Evolutionary conservation across 2,797 vertebrate genomes (phyloP).

Genomic region (Coendou prehensilis): DNA sequence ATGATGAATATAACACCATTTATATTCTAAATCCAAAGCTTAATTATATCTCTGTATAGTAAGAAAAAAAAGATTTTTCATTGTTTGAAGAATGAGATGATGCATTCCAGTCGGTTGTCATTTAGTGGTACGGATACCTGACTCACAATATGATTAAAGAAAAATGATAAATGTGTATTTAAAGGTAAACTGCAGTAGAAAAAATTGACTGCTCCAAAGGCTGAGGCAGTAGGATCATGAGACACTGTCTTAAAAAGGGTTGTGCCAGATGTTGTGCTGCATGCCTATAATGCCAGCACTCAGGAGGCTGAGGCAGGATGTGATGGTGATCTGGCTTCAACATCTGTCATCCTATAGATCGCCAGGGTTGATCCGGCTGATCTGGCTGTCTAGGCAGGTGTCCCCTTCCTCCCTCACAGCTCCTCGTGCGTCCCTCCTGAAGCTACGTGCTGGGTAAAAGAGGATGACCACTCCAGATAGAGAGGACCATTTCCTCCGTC

Average conservation of each 20-base stretch:
- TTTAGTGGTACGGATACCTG: background rate
- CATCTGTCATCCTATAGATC: background rate
- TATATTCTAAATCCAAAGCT: background rate
- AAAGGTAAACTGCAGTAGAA: background rate
- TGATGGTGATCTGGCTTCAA: background rate
- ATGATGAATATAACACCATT: background rate
- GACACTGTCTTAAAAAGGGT: background rate
- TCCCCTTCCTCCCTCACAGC: background rate
- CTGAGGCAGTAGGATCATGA: background rate
- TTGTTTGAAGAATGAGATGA: conserved; percentile 11
- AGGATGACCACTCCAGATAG: background rate
- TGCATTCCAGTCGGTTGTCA: background rate
- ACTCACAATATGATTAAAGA: conserved; percentile 40
- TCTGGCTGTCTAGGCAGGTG: background rate
- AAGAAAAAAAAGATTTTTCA: background rate
- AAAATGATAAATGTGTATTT: background rate
- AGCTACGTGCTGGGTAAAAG: background rate
- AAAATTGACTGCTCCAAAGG: background rate
- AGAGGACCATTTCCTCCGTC: background rate
- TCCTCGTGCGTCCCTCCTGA: background rate
- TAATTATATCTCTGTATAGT: background rate
- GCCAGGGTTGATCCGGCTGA: background rate
- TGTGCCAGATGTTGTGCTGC: background rate
- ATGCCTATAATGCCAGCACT: background rate
- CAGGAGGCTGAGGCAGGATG: background rate